Evolutionary conservation across 2,797 vertebrate species (phyloP).

Genomic region (Synanceia verrucosa): DNA sequence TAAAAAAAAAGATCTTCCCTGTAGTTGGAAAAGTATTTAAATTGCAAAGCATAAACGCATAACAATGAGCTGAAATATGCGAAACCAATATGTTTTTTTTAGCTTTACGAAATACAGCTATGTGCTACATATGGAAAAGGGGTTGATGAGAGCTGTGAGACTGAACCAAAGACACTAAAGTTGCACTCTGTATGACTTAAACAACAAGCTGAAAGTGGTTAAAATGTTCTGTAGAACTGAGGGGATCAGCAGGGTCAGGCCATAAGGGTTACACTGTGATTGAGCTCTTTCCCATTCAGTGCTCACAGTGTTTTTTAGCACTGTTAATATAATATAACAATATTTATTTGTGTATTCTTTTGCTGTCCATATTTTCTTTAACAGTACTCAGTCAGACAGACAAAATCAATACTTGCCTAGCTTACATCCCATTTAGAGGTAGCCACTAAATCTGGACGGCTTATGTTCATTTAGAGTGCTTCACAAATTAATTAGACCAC

Average conservation of each 20-base stretch:
- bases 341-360: too few species aligned
- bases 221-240: neutral
- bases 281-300: neutral
- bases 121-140: accelerated
- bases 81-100: neutral
- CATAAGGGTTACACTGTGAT: neutral
- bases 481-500: too few species aligned
- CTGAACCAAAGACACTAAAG: neutral
- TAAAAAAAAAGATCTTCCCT: too few species aligned
- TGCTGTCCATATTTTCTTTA: too few species aligned
- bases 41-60: neutral
- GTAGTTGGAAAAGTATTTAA: neutral
- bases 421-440: too few species aligned
- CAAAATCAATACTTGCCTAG: too few species aligned
- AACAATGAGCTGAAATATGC: neutral
- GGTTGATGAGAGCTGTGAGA: neutral
- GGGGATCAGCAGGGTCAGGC: neutral
- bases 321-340: neutral
- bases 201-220: neutral
- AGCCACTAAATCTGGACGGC: too few species aligned
- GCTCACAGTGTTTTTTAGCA: neutral
- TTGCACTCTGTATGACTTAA: neutral
- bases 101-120: neutral
- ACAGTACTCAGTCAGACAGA: too few species aligned
- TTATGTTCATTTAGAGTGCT: too few species aligned